These are phyloP conservation scores for Uloborus diversus DNA, from an alignment of 1,140 invertebrate species.

Conservation along the genomic window DNA sequence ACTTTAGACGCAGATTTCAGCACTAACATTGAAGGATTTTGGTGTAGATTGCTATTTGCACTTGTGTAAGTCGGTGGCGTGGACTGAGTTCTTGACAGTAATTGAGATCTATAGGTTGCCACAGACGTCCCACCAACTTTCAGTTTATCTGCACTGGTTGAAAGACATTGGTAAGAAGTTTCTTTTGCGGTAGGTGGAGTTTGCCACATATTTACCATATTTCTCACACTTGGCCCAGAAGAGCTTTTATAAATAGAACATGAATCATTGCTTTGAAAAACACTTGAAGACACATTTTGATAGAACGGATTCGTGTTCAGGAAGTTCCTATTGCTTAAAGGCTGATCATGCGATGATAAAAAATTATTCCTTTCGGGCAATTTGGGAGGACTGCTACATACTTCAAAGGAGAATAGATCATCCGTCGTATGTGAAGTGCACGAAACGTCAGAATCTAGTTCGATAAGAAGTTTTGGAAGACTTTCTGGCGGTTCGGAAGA, in stretches of 20 bases:
- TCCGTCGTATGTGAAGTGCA: neutral
- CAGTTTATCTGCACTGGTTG: constrained; percentile 9
- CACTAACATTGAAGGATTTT: neutral
- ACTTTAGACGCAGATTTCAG: constrained; percentile 42
- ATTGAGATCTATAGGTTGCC: neutral
- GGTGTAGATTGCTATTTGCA: neutral
- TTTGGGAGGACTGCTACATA: no score
- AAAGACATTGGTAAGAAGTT: neutral
- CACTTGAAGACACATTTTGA: neutral
- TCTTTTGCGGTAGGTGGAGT: neutral
- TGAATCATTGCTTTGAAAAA: neutral
- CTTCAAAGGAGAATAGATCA: neutral
- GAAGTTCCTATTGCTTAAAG: neutral
- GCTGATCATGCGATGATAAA: neutral
- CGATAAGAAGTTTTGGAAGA: constrained; percentile 5
- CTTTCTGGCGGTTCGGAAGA: neutral
- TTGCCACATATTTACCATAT: constrained; percentile 42
- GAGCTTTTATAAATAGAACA: constrained; percentile 12
- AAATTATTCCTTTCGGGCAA: neutral
- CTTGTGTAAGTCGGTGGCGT: constrained; percentile 8
- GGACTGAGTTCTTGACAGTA: constrained; percentile 35
- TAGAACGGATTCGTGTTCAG: constrained; percentile 26
- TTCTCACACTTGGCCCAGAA: constrained; percentile 33
- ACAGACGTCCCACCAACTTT: neutral
- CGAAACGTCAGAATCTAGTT: neutral